A percentile compares a stretch with the other conserved stretches of the same genome.
Conservation (phyloP, 2,113 vertebrate species). For the Mormyrus lacerda region DNA sequence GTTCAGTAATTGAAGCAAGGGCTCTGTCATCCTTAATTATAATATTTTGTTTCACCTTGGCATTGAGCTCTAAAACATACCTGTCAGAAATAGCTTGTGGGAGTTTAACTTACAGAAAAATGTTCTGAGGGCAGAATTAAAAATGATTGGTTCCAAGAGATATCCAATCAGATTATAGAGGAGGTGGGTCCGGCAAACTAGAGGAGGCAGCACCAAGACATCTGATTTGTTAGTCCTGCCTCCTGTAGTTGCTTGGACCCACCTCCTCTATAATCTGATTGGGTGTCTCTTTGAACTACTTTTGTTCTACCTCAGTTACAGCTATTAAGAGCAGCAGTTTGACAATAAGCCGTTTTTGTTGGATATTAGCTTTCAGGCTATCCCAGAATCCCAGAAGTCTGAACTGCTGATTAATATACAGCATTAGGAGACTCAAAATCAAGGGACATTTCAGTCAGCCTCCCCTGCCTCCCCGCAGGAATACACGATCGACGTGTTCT, state of each 20-base stretch:
- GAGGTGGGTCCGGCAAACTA: too few relatives aligned
- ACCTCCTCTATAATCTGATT: too few relatives aligned
- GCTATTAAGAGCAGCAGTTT: neutral
- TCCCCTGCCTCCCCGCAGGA: slow-evolving; percentile 45
- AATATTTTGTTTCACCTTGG: slow-evolving; percentile 15
- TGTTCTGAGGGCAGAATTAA: too few relatives aligned
- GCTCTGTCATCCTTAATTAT: neutral
- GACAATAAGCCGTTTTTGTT: neutral
- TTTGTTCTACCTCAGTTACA: neutral
- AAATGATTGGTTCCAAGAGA: too few relatives aligned
- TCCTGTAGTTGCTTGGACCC: too few relatives aligned
- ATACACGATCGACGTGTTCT: slow-evolving; percentile 73
- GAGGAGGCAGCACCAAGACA: too few relatives aligned
- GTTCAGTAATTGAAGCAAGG: neutral
- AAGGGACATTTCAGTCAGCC: neutral
- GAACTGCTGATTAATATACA: neutral
- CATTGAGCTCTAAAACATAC: slow-evolving; percentile 22
- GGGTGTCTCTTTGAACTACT: too few relatives aligned
- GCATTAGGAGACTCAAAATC: neutral
- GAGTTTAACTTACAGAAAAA: too few relatives aligned
- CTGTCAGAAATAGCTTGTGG: neutral
- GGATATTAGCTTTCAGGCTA: neutral
- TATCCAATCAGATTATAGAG: too few relatives aligned
- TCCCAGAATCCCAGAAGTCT: neutral
- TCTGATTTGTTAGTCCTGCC: too few relatives aligned